These are phyloP conservation scores for Zhuqinia jingwanae DNA, from an alignment of 2,888 invertebrate species.

Conservation along the genomic window DNA sequence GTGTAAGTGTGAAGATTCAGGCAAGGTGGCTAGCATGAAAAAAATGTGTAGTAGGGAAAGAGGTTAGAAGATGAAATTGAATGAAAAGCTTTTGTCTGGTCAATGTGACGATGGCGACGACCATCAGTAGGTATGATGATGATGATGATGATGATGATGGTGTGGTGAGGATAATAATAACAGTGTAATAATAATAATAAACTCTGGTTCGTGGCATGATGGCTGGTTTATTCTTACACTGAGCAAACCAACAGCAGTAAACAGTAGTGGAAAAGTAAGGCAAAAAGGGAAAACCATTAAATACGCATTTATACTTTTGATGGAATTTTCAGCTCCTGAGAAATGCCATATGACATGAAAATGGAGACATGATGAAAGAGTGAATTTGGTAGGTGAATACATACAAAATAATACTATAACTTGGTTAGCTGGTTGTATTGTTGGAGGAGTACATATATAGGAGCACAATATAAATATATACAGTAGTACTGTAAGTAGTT, in stretches of 20 bases:
- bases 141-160: background rate
- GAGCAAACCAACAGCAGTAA: too few species aligned
- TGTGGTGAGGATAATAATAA: background rate
- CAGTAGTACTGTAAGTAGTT: too few species aligned
- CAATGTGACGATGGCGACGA: background rate
- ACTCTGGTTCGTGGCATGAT: slow-evolving; percentile 3
- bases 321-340: slow-evolving; percentile 19
- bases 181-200: slow-evolving; percentile 7
- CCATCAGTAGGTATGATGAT: background rate
- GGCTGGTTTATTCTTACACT: background rate
- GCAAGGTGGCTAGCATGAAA: background rate
- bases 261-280: too few species aligned
- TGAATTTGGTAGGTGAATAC: too few species aligned
- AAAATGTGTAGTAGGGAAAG: background rate
- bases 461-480: too few species aligned
- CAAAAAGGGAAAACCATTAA: background rate
- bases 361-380: slow-evolving; percentile 52
- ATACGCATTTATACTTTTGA: background rate
- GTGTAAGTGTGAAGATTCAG: background rate
- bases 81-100: background rate
- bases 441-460: too few species aligned
- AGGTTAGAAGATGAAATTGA: background rate
- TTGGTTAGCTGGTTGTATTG: too few species aligned
- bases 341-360: slow-evolving; percentile 64
- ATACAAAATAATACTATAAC: too few species aligned